Evolutionary conservation across 2,888 invertebrate genomes (phyloP).

Genomic region (Gerris lacustris): DNA sequence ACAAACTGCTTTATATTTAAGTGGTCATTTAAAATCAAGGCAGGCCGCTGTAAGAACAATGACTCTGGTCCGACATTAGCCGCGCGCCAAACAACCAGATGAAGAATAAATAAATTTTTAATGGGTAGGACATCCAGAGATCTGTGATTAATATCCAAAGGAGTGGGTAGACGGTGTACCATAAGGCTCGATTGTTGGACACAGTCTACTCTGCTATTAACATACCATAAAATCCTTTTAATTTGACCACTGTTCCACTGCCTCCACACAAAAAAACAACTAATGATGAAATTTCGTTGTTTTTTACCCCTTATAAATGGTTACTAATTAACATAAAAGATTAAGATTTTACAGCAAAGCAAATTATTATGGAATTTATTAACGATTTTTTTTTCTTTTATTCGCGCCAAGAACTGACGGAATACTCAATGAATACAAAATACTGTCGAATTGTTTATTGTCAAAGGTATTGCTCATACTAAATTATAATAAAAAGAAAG

Average conservation of each 20-base stretch:
- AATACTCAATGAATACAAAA: no score
- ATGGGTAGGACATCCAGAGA: background rate
- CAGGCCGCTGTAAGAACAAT: constrained; percentile 1
- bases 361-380: background rate
- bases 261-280: background rate
- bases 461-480: no score
- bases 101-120: constrained; percentile 1
- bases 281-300: background rate
- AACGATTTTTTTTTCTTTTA: background rate
- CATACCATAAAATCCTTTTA: constrained; percentile 1
- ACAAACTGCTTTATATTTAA: background rate
- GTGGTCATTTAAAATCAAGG: constrained; percentile 5
- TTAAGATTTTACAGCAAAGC: background rate
- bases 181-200: constrained; percentile 1
- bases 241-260: background rate
- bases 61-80: background rate
- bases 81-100: background rate
- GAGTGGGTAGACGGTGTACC: background rate
- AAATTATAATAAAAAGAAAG: no score
- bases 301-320: background rate
- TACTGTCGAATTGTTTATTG: no score
- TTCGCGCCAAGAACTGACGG: background rate
- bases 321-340: constrained; percentile 1
- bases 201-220: background rate
- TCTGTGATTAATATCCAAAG: background rate